phyloP scores from a whole-genome alignment of 2,113 vertebrate species.

The Centropristis striata region DNA sequence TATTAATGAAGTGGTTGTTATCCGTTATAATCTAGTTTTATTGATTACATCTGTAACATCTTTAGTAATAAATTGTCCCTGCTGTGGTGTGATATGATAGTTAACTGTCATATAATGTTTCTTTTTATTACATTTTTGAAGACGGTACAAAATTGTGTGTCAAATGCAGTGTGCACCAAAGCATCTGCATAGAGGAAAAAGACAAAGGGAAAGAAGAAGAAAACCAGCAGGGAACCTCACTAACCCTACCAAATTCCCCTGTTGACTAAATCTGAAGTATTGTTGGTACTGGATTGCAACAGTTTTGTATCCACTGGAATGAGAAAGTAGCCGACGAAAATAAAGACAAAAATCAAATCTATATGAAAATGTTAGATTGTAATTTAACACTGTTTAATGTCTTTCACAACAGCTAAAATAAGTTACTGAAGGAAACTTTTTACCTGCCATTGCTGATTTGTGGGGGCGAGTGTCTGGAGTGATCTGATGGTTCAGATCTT shows the following conservation, averaged over 20 bases:
- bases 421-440: constrained; percentile 22
- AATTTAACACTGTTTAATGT: not conserved
- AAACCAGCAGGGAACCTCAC: no score
- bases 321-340: not conserved
- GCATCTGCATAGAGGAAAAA: no score
- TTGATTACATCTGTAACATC: not conserved
- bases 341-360: not conserved
- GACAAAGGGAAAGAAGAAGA: no score
- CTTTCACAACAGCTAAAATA: not conserved
- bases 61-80: not conserved
- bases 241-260: no score
- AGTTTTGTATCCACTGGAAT: not conserved
- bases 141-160: no score
- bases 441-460: constrained; percentile 98
- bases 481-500: constrained; percentile 96
- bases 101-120: no score
- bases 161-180: no score
- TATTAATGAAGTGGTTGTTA: no score
- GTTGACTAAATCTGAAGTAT: not conserved
- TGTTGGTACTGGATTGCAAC: not conserved
- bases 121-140: no score
- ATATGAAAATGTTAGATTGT: not conserved
- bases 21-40: not conserved
- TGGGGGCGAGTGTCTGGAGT: constrained; percentile 95
- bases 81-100: not conserved